Conservation (phyloP, 2,113 vertebrate species). For the Circaetus cinerascens region DNA sequence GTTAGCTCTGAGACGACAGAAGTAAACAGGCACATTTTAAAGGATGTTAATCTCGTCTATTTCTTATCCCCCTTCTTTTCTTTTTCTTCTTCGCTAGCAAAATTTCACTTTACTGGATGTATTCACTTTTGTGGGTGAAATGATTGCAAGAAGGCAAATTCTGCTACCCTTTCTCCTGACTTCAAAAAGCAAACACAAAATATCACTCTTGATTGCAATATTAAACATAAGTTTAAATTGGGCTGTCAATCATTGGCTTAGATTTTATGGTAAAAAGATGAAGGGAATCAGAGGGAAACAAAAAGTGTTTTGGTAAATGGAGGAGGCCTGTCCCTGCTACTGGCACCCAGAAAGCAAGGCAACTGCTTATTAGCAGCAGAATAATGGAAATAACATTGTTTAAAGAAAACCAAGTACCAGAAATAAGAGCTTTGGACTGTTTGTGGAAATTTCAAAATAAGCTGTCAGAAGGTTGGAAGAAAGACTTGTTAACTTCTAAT, state of each 20-base stretch:
- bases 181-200: conserved; percentile 10
- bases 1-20: conserved; percentile 12
- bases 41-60: conserved; percentile 13
- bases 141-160: conserved; percentile 12
- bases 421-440: not conserved
- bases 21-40: conserved; percentile 62
- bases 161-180: not conserved
- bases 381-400: not conserved
- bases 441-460: not conserved
- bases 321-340: not conserved
- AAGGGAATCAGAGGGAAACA: not conserved
- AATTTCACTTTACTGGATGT: not conserved
- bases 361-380: not conserved
- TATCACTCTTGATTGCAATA: not conserved
- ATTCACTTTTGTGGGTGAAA: conserved; percentile 20
- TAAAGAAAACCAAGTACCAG: not conserved
- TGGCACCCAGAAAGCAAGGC: not conserved
- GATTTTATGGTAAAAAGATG: not conserved
- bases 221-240: not conserved
- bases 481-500: not conserved
- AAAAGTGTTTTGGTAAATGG: not conserved
- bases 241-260: not conserved
- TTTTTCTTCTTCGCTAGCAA: not conserved
- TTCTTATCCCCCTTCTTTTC: not conserved
- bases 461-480: not conserved